Base-by-base conservation (phyloP, 1,140 invertebrate species). In the Drosophila arizonae region DNA sequence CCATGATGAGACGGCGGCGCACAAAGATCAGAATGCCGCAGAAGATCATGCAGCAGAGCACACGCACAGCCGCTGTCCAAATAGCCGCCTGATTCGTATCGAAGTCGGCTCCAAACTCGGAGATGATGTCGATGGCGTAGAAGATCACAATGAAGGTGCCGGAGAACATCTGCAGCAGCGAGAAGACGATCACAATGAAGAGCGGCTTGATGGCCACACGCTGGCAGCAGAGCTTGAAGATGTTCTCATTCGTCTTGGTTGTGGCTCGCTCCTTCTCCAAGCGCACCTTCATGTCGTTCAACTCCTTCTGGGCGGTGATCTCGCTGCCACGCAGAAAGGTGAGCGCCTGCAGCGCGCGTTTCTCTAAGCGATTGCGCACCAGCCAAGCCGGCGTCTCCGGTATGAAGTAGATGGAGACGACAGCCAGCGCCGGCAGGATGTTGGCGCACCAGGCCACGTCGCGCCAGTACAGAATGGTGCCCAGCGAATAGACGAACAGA, bases 341-440 rank as follows among this genome's bases (percentile, higher is more conserved):
- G 55, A 96, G 92, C 0, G 95, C 94, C 62, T 94, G 93, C 77
- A 93, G 93, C 0, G 95, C 95, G 8, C 94, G 92, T 6, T 94
- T 93, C 41, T 94, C 93, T 51, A 93, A 93, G 5, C 94, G 93
- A 63, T 93, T 92, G 26, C 94, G 92, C 0, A 95, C 92, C 5
- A 96, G 91, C 95, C 95, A 96, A 3, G 93, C 93, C 1, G 96
- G 95, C 65, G 95, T 95, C 85, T 96, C 95, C 0, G 95, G 95
- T 36, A 95, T 93, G 50, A 94, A 92, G 64, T 93, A 93, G 6
- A 96, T 91, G 9, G 94, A 92, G 1, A 94, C 60, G 15, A 94
- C 90, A 0, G 94, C 93, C 17, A 94, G 28, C 1, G 92, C 33
- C 0, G 95, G 95, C 26, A 96, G 85, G 24, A 95, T 86, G 17